phyloP scores from a whole-genome alignment of 2,113 vertebrate genomes.

The Dascyllus trimaculatus region DNA sequence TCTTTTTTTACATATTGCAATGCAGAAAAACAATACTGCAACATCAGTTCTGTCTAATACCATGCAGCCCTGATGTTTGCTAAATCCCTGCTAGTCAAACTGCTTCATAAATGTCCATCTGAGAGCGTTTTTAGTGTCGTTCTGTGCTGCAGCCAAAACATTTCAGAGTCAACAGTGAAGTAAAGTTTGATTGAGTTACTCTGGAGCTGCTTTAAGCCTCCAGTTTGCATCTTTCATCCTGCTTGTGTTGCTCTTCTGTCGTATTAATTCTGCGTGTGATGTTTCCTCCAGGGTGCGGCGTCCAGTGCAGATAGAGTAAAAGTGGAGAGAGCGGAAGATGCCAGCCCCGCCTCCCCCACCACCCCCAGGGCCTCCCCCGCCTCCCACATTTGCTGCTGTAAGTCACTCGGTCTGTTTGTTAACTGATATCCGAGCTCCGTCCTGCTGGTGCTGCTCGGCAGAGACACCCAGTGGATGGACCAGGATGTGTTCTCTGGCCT shows the following conservation, averaged over 20 bases:
- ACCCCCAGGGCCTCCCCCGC: slow-evolving; percentile 87
- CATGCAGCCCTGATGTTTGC: too few relatives aligned
- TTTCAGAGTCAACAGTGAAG: too few relatives aligned
- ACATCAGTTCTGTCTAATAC: too few relatives aligned
- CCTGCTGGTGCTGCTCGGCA: slow-evolving; percentile 2
- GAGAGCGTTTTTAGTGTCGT: not conserved
- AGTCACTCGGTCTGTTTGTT: slow-evolving; percentile 43
- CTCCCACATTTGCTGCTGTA: slow-evolving; percentile 89
- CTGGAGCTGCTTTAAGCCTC: too few relatives aligned
- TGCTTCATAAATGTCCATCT: not conserved
- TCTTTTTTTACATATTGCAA: too few relatives aligned
- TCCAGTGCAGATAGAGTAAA: slow-evolving; percentile 64
- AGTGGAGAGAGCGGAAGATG: slow-evolving; percentile 85
- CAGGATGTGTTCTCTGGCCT: too few relatives aligned
- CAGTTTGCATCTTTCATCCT: not conserved
- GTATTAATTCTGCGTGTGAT: not conserved
- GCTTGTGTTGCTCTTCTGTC: not conserved
- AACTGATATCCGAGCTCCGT: not conserved
- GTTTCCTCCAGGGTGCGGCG: slow-evolving; percentile 50
- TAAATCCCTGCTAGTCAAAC: too few relatives aligned
- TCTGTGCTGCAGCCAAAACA: not conserved
- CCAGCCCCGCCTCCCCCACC: slow-evolving; percentile 91
- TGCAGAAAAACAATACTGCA: too few relatives aligned
- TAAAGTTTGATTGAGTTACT: too few relatives aligned
- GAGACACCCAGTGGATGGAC: slow-evolving; percentile 57